Evolutionary conservation across 2,113 vertebrate species (phyloP).

Genomic region (Dolichallabes microphthalmus): DNA sequence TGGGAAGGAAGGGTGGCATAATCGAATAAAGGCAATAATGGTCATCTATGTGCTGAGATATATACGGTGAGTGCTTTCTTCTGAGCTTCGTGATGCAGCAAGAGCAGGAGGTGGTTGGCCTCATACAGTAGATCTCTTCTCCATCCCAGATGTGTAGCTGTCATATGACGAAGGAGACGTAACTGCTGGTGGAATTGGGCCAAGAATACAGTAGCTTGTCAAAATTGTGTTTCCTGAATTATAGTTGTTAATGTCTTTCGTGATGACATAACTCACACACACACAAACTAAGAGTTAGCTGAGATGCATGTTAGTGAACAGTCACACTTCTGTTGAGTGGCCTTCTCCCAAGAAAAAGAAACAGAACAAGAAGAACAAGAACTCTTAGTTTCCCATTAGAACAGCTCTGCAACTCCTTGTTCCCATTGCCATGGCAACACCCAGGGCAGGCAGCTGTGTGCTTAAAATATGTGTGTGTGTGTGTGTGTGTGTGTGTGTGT

Average conservation of each 20-base stretch:
- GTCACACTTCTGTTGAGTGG: neutral
- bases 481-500: neutral
- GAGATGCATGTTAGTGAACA: neutral
- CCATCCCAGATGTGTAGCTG: neutral
- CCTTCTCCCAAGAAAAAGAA: neutral
- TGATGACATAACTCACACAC: neutral
- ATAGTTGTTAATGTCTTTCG: neutral
- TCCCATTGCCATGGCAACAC: constrained; percentile 50
- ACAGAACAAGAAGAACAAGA: constrained; percentile 8
- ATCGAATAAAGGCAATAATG: neutral
- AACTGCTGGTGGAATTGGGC: neutral
- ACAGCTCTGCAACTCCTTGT: constrained; percentile 40
- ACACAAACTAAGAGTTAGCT: neutral
- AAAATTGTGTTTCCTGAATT: neutral
- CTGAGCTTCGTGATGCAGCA: neutral
- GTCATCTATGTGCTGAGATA: neutral
- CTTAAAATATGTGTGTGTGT: constrained; percentile 8
- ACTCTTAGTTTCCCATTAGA: constrained; percentile 39
- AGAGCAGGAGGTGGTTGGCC: neutral
- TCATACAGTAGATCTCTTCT: neutral
- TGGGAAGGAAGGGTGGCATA: neutral
- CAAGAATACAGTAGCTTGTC: too few relatives aligned
- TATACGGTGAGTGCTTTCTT: neutral
- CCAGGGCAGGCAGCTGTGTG: constrained; percentile 36
- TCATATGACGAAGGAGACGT: too few relatives aligned